These are phyloP conservation scores for Malachius bipustulatus DNA, from an alignment of 2,888 invertebrate genomes.

Conservation along the genomic window DNA sequence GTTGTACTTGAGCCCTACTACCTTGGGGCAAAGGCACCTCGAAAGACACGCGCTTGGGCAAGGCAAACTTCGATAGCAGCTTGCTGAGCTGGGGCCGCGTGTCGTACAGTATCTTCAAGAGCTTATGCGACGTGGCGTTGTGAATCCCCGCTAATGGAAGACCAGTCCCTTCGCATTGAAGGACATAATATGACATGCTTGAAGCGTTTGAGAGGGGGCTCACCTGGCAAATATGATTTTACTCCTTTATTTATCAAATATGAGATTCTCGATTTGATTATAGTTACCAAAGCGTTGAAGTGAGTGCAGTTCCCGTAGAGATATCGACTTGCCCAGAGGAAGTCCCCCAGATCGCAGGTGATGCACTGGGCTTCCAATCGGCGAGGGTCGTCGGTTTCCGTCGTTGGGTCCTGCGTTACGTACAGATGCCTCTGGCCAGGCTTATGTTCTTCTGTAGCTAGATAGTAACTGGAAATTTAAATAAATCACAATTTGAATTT, in stretches of 20 bases:
- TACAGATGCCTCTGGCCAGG: constrained; percentile 84
- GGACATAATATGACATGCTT: constrained; percentile 48
- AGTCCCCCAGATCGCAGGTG: constrained; percentile 68
- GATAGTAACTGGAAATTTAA: constrained; percentile 35
- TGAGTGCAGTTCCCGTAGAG: constrained; percentile 80
- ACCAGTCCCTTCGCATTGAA: constrained; percentile 87
- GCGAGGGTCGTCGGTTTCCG: constrained; percentile 52
- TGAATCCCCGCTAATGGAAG: constrained; percentile 75
- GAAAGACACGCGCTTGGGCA: constrained; percentile 71
- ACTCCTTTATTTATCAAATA: not conserved
- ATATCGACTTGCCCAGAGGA: constrained; percentile 65
- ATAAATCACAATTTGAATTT: too few relatives aligned
- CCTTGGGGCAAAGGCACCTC: constrained; percentile 80
- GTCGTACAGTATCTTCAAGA: constrained; percentile 67
- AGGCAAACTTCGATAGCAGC: constrained; percentile 61
- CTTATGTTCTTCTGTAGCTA: constrained; percentile 68
- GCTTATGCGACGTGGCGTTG: constrained; percentile 60
- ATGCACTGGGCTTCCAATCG: constrained; percentile 70
- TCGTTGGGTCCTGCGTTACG: constrained; percentile 65
- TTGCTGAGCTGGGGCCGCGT: constrained; percentile 57
- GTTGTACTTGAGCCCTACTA: constrained; percentile 74
- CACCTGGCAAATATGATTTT: constrained; percentile 22
- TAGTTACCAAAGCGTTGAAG: constrained; percentile 63
- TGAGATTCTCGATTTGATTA: constrained; percentile 7
- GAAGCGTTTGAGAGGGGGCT: constrained; percentile 29